phyloP scores from a whole-genome alignment of 1,140 invertebrate species.

The Brachionus calyciflorus region DNA sequence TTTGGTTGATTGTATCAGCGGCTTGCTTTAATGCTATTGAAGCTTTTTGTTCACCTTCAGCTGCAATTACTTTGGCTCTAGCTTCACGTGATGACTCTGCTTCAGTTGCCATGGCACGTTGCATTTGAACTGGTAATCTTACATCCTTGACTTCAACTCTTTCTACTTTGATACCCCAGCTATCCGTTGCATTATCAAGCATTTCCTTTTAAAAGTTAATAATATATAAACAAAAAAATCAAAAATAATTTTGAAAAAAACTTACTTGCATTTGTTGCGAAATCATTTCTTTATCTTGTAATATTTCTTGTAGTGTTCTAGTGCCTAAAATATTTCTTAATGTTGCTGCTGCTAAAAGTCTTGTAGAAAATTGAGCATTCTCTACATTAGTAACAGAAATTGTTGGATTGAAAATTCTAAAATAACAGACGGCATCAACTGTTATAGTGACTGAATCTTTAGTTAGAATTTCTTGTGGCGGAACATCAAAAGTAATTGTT shows the following conservation, averaged over 20 bases:
- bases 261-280: conserved; percentile 23
- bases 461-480: conserved; percentile 43
- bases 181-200: conserved; percentile 4
- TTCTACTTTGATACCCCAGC: conserved; percentile 32
- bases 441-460: conserved; percentile 49
- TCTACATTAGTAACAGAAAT: conserved; percentile 48
- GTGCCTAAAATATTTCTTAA: conserved; percentile 49
- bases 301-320: conserved; percentile 48
- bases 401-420: conserved; percentile 29
- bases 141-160: conserved; percentile 50
- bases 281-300: conserved; percentile 47
- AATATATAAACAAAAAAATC: background rate
- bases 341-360: conserved; percentile 48
- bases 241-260: background rate
- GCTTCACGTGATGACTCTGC: conserved; percentile 56
- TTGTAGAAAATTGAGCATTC: conserved; percentile 48
- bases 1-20: conserved; percentile 47
- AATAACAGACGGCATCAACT: conserved; percentile 34
- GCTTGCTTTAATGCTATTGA: conserved; percentile 42
- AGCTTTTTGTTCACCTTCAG: conserved; percentile 47
- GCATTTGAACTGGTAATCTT: conserved; percentile 52
- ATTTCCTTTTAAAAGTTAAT: background rate
- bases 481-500: conserved; percentile 47
- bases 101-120: conserved; percentile 57
- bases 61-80: conserved; percentile 53